Percentiles rank a stretch among this genome's conserved stretches.
phyloP scores from a whole-genome alignment of 92 coral and sea anemone species.

The Porites rus region DNA sequence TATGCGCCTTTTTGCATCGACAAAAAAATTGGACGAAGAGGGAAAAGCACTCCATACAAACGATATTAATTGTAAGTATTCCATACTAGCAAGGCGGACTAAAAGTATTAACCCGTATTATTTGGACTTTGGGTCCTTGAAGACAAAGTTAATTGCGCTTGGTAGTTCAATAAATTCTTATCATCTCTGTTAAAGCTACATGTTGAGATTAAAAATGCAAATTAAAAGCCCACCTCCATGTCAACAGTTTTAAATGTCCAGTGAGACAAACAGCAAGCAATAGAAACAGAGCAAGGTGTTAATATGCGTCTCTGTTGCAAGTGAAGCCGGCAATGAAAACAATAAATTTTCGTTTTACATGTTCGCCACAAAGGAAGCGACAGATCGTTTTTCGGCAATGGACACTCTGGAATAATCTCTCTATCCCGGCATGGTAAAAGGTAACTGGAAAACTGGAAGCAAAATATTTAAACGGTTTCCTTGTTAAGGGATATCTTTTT shows the following conservation, averaged over 20 bases:
- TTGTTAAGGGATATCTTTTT: background rate
- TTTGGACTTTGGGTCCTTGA: background rate
- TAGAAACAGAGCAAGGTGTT: slow-evolving; percentile 18
- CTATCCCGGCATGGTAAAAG: background rate
- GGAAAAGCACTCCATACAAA: background rate
- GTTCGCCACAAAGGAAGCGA: background rate
- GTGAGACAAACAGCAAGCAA: background rate
- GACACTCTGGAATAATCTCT: no score
- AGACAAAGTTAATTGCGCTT: slow-evolving; percentile 11
- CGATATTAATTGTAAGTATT: background rate
- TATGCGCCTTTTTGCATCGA: no score
- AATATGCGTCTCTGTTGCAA: background rate
- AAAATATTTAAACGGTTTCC: no score
- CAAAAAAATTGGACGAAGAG: no score
- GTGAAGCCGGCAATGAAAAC: background rate
- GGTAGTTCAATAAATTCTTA: background rate
- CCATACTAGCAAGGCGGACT: background rate
- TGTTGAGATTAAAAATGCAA: slow-evolving; percentile 36
- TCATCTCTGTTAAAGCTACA: background rate
- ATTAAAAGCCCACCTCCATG: slow-evolving; percentile 12
- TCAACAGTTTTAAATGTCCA: background rate
- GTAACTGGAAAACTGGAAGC: background rate
- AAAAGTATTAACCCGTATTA: background rate
- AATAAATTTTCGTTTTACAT: background rate
- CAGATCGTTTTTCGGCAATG: background rate